Conservation (phyloP, 2,113 vertebrate species). For the Nicator chloris region DNA sequence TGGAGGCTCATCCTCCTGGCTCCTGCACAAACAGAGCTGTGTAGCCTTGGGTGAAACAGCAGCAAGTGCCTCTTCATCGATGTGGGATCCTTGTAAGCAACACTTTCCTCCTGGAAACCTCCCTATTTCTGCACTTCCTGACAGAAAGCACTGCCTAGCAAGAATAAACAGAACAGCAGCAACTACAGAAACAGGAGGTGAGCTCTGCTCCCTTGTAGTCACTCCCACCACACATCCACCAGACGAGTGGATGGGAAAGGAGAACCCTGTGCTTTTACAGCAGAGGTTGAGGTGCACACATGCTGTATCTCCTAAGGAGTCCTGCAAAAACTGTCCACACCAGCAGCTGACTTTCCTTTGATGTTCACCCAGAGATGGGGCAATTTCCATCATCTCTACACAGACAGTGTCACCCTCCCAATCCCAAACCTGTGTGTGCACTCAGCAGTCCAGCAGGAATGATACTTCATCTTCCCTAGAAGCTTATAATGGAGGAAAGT, state of each 20-base stretch:
- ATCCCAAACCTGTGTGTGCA: background rate
- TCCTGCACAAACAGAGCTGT: background rate
- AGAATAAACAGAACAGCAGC: background rate
- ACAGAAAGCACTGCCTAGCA: background rate
- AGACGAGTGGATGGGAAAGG: background rate
- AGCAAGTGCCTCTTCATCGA: accelerated
- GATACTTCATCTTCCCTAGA: background rate
- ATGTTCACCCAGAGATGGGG: background rate
- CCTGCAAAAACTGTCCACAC: background rate
- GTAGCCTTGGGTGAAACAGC: background rate
- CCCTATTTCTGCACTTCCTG: background rate
- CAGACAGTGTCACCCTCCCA: background rate
- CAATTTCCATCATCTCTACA: background rate
- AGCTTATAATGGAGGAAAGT: background rate
- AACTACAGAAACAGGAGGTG: background rate
- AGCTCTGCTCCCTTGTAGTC: background rate
- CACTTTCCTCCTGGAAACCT: background rate
- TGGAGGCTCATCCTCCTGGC: background rate
- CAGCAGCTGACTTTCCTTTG: background rate
- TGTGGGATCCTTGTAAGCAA: background rate
- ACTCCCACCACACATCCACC: accelerated
- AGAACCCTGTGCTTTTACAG: background rate
- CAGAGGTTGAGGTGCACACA: background rate
- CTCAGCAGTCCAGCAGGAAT: background rate
- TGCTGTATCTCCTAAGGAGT: background rate